Percentiles rank a stretch among this genome's conserved stretches.
These are phyloP conservation scores for Scaptomyza montana DNA, from an alignment of 1,140 invertebrate genomes.

Conservation along the genomic window DNA sequence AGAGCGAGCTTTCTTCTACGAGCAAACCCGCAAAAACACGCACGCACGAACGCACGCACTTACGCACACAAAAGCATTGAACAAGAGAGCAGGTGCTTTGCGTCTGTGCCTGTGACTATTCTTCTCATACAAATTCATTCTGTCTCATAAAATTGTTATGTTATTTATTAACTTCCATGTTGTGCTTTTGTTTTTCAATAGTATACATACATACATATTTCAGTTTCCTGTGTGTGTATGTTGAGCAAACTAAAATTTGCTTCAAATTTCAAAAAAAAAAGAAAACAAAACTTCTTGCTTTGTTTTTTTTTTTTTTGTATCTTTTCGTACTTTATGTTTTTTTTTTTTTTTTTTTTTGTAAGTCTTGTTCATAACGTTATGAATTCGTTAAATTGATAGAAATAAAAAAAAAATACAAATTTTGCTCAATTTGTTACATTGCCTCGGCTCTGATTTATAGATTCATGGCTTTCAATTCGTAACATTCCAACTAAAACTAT, in stretches of 20 bases:
- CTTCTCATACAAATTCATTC: constrained; percentile 7
- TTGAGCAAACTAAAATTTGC: constrained; percentile 1
- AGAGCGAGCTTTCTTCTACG: constrained; percentile 11
- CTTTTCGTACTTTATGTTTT: neutral
- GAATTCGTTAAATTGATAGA: neutral
- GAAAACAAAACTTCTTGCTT: neutral
- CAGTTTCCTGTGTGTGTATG: constrained; percentile 15
- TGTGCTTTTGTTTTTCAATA: constrained; percentile 19
- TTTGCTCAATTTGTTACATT: neutral
- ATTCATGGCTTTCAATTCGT: neutral
- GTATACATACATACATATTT: constrained; percentile 4
- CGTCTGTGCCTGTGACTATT: constrained; percentile 4
- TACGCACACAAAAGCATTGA: constrained; percentile 23
- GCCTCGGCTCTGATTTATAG: neutral
- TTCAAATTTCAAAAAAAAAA: neutral
- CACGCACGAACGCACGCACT: constrained; percentile 19
- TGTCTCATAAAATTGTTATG: constrained; percentile 13
- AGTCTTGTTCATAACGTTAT: neutral
- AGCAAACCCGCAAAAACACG: neutral
- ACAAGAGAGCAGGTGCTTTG: constrained; percentile 1
- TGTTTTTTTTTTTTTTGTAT: neutral
- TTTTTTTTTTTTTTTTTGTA: constrained; percentile 6
- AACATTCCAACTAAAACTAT: constrained; percentile 21
- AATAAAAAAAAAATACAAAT: neutral
- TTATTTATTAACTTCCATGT: constrained; percentile 21